These are phyloP conservation scores for Marronus borbonicus DNA, from an alignment of 2,888 invertebrate species.

Conservation along the genomic window DNA sequence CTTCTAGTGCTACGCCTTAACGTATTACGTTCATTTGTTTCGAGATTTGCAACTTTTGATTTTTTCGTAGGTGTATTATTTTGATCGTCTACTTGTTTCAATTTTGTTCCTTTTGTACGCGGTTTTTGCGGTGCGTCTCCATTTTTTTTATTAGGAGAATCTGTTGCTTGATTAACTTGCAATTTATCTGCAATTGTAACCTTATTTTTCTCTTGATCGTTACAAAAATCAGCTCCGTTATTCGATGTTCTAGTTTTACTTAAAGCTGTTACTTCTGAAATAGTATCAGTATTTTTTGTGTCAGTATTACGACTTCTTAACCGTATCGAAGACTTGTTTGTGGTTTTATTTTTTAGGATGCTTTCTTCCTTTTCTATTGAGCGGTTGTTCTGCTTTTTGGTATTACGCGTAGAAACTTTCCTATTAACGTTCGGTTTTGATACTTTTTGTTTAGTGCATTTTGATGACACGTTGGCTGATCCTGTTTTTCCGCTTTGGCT, in stretches of 20 bases:
- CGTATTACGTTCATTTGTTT: background rate
- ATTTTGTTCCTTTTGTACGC: background rate
- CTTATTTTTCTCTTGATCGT: too few relatives aligned
- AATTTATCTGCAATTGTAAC: too few relatives aligned
- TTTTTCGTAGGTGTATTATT: background rate
- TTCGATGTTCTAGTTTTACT: too few relatives aligned
- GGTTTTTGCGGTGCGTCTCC: background rate
- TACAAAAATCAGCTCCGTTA: too few relatives aligned
- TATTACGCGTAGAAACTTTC: background rate
- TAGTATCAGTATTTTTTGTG: background rate
- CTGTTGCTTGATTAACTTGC: too few relatives aligned
- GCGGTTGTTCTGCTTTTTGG: background rate
- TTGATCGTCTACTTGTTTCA: background rate
- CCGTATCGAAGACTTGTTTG: background rate
- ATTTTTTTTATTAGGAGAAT: too few relatives aligned
- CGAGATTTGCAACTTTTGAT: background rate
- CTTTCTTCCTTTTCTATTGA: background rate
- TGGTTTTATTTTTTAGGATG: too few relatives aligned
- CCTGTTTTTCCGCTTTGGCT: too few relatives aligned
- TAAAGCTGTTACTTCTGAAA: too few relatives aligned
- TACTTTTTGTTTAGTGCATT: too few relatives aligned
- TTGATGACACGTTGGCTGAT: background rate
- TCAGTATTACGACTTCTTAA: background rate
- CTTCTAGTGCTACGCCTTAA: conserved; percentile 16
- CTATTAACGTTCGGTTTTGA: background rate